Evolutionary conservation across 2,113 vertebrate species (phyloP).

Genomic region (Smithornis capensis): DNA sequence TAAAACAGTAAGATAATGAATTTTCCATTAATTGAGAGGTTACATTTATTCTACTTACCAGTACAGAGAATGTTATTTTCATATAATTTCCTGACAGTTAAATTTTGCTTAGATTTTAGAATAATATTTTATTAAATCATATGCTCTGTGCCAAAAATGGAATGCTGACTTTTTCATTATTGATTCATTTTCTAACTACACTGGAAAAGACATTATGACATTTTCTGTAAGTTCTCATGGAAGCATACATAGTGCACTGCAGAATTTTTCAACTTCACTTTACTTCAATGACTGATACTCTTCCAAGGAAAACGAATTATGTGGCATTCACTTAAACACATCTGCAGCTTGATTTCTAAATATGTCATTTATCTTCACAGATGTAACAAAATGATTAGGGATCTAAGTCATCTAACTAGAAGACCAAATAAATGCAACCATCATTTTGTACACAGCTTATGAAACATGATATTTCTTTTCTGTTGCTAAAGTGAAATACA

Average conservation of each 20-base stretch:
- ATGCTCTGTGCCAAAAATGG: background rate
- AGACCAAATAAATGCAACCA: background rate
- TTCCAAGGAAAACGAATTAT: background rate
- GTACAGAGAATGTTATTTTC: background rate
- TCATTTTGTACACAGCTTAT: background rate
- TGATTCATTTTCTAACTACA: background rate
- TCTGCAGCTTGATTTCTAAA: background rate
- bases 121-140: background rate
- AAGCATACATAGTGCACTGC: background rate
- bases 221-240: background rate
- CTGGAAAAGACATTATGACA: background rate
- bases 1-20: background rate
- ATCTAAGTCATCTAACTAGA: background rate
- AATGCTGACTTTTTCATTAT: background rate
- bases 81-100: background rate
- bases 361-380: background rate
- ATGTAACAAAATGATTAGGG: background rate
- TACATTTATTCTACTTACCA: background rate
- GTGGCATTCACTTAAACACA: background rate
- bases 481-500: background rate
- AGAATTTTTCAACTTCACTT: background rate
- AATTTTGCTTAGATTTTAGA: background rate
- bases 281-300: background rate
- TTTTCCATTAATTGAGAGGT: background rate
- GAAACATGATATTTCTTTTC: background rate